A percentile compares a stretch with the other conserved stretches of the same genome.
phyloP scores from a whole-genome alignment of 2,888 invertebrate species.

The Rhynchonema sp. region DNA sequence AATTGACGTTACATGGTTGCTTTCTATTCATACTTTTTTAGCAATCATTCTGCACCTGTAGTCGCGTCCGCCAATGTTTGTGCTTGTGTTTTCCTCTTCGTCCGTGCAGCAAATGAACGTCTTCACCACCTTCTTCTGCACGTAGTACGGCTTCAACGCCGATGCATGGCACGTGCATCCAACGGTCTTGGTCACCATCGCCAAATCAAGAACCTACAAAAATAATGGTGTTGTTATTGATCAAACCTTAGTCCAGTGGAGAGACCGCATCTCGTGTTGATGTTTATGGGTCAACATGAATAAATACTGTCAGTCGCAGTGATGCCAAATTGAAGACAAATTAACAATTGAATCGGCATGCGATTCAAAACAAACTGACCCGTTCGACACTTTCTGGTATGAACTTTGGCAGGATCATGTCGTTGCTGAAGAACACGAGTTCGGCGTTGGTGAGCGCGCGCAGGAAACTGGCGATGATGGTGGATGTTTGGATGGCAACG shows the following conservation, averaged over 20 bases:
- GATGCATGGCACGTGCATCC: slow-evolving; percentile 28
- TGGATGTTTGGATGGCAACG: slow-evolving; percentile 29
- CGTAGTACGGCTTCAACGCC: slow-evolving; percentile 27
- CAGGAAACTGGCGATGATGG: slow-evolving; percentile 29
- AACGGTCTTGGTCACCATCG: slow-evolving; percentile 19
- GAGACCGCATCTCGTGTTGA: too few relatives aligned
- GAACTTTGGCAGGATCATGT: slow-evolving; percentile 19
- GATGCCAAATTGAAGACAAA: background rate
- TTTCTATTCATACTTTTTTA: too few relatives aligned
- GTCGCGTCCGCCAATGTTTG: too few relatives aligned
- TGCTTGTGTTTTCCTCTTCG: slow-evolving; percentile 27
- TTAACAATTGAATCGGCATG: slow-evolving; percentile 1
- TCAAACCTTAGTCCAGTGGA: too few relatives aligned
- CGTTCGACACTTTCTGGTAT: slow-evolving; percentile 26
- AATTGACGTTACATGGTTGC: too few relatives aligned
- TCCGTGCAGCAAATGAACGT: slow-evolving; percentile 32
- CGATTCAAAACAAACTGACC: slow-evolving; percentile 11
- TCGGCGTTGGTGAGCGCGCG: slow-evolving; percentile 27
- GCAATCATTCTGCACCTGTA: too few relatives aligned
- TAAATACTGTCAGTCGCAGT: too few relatives aligned
- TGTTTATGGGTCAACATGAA: too few relatives aligned
- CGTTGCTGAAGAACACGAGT: slow-evolving; percentile 28
- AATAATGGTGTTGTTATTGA: too few relatives aligned
- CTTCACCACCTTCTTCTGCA: slow-evolving; percentile 26
- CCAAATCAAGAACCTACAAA: slow-evolving; percentile 25